Conservation (phyloP, 2,888 invertebrate genomes). For the Papilio demoleus region DNA sequence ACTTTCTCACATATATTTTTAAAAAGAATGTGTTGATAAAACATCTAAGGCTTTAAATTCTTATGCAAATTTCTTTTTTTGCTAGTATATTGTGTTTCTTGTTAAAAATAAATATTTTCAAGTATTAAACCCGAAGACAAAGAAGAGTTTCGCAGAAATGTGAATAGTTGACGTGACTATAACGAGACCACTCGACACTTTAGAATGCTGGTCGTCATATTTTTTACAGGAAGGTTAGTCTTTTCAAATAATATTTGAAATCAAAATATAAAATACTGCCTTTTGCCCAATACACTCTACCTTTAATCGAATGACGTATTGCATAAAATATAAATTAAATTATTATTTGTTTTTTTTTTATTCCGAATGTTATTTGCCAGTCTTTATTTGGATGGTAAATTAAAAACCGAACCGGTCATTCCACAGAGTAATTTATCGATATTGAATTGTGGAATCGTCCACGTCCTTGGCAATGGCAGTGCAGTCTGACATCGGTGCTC, state of each 20-base stretch:
- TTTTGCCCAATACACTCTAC: too few relatives aligned
- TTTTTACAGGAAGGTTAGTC: background rate
- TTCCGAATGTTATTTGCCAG: too few relatives aligned
- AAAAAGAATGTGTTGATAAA: too few relatives aligned
- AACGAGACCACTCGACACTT: slow-evolving; percentile 1
- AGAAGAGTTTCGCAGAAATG: background rate
- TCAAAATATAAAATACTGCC: too few relatives aligned
- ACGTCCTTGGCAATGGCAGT: slow-evolving; percentile 27
- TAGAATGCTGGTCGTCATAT: slow-evolving; percentile 1
- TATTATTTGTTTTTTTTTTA: too few relatives aligned
- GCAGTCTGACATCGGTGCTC: slow-evolving; percentile 13
- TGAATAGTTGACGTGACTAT: slow-evolving; percentile 2
- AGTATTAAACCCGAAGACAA: background rate
- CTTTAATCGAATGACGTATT: too few relatives aligned
- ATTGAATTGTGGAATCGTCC: slow-evolving; percentile 11
- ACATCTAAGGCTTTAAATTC: too few relatives aligned
- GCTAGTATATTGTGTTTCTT: background rate
- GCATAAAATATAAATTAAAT: too few relatives aligned
- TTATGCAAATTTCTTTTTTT: background rate
- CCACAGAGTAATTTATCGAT: background rate
- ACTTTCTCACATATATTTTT: too few relatives aligned
- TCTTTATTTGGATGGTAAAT: background rate
- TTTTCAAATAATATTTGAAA: background rate
- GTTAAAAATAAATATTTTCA: background rate
- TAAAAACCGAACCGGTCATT: background rate